Evolutionary conservation across 2,888 invertebrate genomes (phyloP).

Genomic region (Nemotelus pantherinus): DNA sequence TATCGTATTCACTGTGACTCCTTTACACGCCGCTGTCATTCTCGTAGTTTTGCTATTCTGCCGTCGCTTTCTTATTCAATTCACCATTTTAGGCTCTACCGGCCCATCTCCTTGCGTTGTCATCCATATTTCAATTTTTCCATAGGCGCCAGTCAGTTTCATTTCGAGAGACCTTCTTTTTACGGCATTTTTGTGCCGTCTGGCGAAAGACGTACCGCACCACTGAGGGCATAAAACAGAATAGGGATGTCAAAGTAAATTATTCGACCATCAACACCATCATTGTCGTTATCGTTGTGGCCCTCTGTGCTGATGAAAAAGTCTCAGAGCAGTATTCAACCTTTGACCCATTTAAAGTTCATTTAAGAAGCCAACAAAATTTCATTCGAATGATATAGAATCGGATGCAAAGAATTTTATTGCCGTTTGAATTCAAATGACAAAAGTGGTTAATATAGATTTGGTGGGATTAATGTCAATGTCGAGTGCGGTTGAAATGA

Average conservation of each 20-base stretch:
- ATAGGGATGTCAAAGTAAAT: not conserved
- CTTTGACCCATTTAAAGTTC: conserved; percentile 20
- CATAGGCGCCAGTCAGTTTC: not conserved
- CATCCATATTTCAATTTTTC: not conserved
- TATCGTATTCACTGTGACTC: not conserved
- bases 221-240: not conserved
- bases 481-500: no score
- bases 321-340: not conserved
- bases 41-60: not conserved
- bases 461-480: no score
- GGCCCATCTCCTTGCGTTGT: no score
- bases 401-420: not conserved
- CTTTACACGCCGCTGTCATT: not conserved
- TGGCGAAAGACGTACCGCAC: no score
- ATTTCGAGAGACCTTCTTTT: not conserved
- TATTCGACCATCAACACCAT: not conserved
- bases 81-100: no score
- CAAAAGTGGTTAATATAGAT: no score
- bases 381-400: not conserved
- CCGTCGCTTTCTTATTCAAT: not conserved
- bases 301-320: not conserved
- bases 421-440: no score
- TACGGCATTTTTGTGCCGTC: not conserved
- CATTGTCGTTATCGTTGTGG: not conserved
- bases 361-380: not conserved